Conservation (phyloP, 2,888 invertebrate species). For the Cerastis leucographa region DNA sequence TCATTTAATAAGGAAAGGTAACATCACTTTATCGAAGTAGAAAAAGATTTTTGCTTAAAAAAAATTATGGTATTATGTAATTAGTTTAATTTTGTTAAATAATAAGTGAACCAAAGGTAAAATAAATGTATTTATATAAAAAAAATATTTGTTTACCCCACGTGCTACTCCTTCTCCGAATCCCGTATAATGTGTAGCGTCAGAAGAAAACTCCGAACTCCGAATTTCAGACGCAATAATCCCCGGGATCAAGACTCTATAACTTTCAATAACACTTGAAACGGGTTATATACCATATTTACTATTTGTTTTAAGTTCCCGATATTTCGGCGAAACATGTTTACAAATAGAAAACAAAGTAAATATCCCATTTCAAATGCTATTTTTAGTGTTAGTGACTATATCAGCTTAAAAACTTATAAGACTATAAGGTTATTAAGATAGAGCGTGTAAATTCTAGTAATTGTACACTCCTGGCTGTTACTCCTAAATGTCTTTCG, state of each 20-base stretch:
- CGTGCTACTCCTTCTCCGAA: too few relatives aligned
- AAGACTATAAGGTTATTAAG: not conserved
- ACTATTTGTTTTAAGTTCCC: too few relatives aligned
- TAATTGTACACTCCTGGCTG: not conserved
- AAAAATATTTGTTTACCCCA: constrained; percentile 18
- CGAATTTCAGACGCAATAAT: not conserved
- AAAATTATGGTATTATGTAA: constrained; percentile 64
- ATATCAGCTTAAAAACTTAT: too few relatives aligned
- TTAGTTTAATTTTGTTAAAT: constrained; percentile 58
- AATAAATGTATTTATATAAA: constrained; percentile 71
- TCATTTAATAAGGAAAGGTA: constrained; percentile 46
- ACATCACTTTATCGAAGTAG: constrained; percentile 36
- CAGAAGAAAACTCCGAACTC: not conserved
- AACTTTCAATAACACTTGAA: too few relatives aligned
- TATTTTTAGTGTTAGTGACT: too few relatives aligned
- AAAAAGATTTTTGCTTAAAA: constrained; percentile 47
- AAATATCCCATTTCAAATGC: too few relatives aligned
- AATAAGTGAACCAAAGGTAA: constrained; percentile 76
- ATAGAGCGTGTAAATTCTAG: not conserved
- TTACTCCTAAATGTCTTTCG: not conserved
- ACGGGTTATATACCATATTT: too few relatives aligned
- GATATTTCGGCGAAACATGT: too few relatives aligned
- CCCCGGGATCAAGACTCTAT: not conserved
- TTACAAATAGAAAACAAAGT: too few relatives aligned
- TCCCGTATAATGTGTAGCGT: too few relatives aligned